A percentile compares a stretch with the other conserved stretches of the same genome.
These are phyloP conservation scores for Drosophila neutralis DNA, from an alignment of 2,888 invertebrate genomes.

Conservation along the genomic window DNA sequence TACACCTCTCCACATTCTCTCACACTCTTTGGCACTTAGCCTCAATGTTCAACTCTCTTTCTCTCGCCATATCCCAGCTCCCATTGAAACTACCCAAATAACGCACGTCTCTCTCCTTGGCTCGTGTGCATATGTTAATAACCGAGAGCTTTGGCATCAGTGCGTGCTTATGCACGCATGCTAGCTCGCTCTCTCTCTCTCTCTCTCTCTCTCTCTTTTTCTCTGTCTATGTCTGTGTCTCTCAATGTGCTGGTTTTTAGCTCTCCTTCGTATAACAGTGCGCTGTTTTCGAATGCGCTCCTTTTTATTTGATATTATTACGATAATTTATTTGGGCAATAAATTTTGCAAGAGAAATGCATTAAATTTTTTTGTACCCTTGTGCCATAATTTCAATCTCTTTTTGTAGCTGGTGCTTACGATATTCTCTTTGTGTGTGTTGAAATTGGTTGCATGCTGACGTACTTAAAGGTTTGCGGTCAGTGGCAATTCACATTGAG, in stretches of 20 bases:
- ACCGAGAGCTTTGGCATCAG: slow-evolving; percentile 68
- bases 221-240: neutral
- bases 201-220: neutral
- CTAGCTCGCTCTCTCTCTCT: slow-evolving; percentile 25
- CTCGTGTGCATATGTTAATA: slow-evolving; percentile 76
- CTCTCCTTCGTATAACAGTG: slow-evolving; percentile 8
- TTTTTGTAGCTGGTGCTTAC: slow-evolving; percentile 39
- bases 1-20: neutral
- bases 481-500: slow-evolving; percentile 8
- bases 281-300: slow-evolving; percentile 49
- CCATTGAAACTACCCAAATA: slow-evolving; percentile 13
- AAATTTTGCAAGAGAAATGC: slow-evolving; percentile 82
- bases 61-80: neutral
- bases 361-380: slow-evolving; percentile 66
- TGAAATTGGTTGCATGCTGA: slow-evolving; percentile 12
- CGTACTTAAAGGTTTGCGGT: slow-evolving; percentile 12
- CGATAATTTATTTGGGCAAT: slow-evolving; percentile 82
- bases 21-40: slow-evolving; percentile 51
- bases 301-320: slow-evolving; percentile 79
- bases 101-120: slow-evolving; percentile 37
- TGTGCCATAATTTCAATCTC: slow-evolving; percentile 72
- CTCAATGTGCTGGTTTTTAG: slow-evolving; percentile 6
- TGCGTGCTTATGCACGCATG: slow-evolving; percentile 53
- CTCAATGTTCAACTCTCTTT: slow-evolving; percentile 42
- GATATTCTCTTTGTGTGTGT: slow-evolving; percentile 14